Percentiles rank a stretch among this genome's conserved stretches.
These are phyloP conservation scores for Saccostrea glomerata DNA, from an alignment of 1,140 invertebrate genomes.

Conservation along the genomic window DNA sequence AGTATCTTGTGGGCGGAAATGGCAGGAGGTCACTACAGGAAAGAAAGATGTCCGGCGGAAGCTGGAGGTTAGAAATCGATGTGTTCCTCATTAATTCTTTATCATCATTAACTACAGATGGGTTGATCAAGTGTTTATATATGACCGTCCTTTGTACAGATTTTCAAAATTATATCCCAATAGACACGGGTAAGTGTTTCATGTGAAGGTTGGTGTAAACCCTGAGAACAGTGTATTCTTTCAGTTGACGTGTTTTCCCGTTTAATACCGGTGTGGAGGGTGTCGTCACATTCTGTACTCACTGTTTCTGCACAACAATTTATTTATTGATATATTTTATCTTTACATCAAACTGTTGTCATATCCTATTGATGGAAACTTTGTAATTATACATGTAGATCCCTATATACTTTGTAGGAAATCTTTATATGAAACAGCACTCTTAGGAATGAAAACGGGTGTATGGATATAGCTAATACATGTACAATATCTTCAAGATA, in stretches of 20 bases:
- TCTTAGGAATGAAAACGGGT: background rate
- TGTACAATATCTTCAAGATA: background rate
- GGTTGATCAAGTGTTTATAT: background rate
- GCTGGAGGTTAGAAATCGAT: conserved; percentile 53
- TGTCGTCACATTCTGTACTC: background rate
- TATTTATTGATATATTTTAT: too few species aligned
- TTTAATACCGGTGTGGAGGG: background rate
- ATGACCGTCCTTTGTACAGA: conserved; percentile 15
- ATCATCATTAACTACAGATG: background rate
- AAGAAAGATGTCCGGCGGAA: conserved; percentile 61
- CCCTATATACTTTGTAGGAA: too few species aligned
- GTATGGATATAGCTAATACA: background rate
- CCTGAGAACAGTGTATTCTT: background rate
- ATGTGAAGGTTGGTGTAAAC: background rate
- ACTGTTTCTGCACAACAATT: background rate
- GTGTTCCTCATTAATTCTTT: background rate
- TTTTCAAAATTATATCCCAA: conserved; percentile 23
- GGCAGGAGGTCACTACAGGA: conserved; percentile 61
- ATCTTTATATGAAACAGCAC: too few species aligned
- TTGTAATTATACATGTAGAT: too few species aligned
- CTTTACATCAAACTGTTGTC: too few species aligned
- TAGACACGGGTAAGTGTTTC: background rate
- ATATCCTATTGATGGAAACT: too few species aligned
- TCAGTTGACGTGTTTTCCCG: background rate
- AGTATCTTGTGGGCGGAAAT: conserved; percentile 62